Evolutionary conservation across 2,113 vertebrate species (phyloP), one percentile per base, ranked within the genome.

Genomic region (Stercorarius parasiticus): DNA sequence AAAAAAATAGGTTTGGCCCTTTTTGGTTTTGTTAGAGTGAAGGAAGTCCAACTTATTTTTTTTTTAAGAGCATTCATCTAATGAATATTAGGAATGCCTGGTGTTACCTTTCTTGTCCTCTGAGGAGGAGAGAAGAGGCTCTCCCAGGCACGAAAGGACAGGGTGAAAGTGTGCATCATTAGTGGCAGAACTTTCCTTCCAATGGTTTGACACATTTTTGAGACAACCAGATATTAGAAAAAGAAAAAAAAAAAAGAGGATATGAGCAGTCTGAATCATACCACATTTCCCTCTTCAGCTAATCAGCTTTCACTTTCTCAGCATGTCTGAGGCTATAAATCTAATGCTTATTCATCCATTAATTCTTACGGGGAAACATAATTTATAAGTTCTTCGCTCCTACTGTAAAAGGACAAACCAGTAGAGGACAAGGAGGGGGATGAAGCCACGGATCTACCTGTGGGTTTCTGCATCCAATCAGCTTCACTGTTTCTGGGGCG

Each of bases 301-400:
- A 79, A 69, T n/a, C 52, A 85, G 73, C 73, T 90, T 95, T 89
- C 76, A 65, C 21, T 79, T 89, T 89, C 86, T 94, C 70, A 66
- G 49, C 42, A 10, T 20, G 66, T 58, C 53, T 82, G 78, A 77
- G 74, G 49, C 55, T 67, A 14, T 61, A 94, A 87, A 90, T 86
- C 82, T 88, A 45, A 65, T 36, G 49, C 42, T 82, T 90, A 66
- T 72, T 94, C 89, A 82, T n/a, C 70, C 62, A 58, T 59, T 77
- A 69, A 79, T 82, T 85, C 61, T 62, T 77, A 55, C 56, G 38
- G 62, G 62, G 45, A 82, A 95, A 87, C 32, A 65, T 22, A 67
- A 27, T 1, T 47, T 81, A 50, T 53, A 80, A 72, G 29, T 65
- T 50, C 43, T 70, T 61, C 0, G 1, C 38, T 89, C 25, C 49